Conservation (phyloP, 2,888 invertebrate genomes). For the Cerceris ruficornis region DNA sequence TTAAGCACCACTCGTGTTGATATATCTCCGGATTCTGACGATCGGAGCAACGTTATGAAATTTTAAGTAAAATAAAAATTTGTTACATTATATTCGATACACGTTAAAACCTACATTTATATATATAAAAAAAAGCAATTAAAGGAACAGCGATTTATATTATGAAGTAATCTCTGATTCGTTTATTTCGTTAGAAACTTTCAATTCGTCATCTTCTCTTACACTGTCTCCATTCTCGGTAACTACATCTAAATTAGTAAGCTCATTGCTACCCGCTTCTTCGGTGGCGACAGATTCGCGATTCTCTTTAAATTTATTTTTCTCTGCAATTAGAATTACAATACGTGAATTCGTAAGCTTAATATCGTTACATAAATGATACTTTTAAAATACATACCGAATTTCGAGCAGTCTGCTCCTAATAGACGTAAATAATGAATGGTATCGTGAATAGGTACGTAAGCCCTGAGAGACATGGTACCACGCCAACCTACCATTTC, state of each 20-base stretch:
- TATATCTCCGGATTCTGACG: slow-evolving; percentile 8
- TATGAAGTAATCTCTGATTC: slow-evolving; percentile 22
- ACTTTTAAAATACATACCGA: slow-evolving; percentile 84
- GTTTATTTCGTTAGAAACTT: slow-evolving; percentile 44
- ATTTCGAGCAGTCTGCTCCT: slow-evolving; percentile 93
- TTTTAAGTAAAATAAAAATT: slow-evolving; percentile 44
- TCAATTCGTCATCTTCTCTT: slow-evolving; percentile 60
- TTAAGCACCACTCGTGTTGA: slow-evolving; percentile 12
- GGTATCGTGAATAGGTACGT: slow-evolving; percentile 92
- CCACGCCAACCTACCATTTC: slow-evolving; percentile 96
- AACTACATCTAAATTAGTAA: slow-evolving; percentile 16
- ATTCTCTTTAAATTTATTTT: slow-evolving; percentile 88
- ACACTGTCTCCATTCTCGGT: slow-evolving; percentile 32
- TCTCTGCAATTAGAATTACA: slow-evolving; percentile 82
- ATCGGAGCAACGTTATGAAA: slow-evolving; percentile 14
- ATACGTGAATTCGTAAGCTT: slow-evolving; percentile 80
- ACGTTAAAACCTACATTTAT: slow-evolving; percentile 23
- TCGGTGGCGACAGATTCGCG: slow-evolving; percentile 68
- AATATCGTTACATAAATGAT: slow-evolving; percentile 46
- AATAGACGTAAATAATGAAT: slow-evolving; percentile 93
- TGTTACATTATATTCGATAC: slow-evolving; percentile 43
- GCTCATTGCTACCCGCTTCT: slow-evolving; percentile 65
- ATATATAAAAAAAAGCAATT: slow-evolving; percentile 27
- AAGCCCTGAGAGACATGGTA: slow-evolving; percentile 92
- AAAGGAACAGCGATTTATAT: slow-evolving; percentile 45